phyloP scores from a whole-genome alignment of 1,140 invertebrate species.

The Chelonus insularis region DNA sequence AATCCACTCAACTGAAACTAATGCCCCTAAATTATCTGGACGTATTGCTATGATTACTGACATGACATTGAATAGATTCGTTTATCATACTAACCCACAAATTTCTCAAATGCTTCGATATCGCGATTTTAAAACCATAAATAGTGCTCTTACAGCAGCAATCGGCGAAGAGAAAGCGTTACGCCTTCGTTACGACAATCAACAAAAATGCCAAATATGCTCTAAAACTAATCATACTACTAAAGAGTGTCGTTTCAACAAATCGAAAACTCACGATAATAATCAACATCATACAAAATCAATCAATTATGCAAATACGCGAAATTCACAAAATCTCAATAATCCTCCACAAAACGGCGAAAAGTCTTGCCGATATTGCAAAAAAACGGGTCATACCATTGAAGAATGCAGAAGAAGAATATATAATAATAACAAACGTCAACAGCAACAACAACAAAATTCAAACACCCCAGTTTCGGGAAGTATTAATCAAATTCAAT shows the following conservation, averaged over 20 bases:
- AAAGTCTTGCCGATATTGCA: not conserved
- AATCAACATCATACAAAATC: too few species aligned
- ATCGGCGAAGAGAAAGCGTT: conserved; percentile 11
- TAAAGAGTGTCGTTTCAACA: not conserved
- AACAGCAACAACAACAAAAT: conserved; percentile 3
- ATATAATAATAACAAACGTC: not conserved
- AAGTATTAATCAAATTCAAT: not conserved
- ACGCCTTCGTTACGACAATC: not conserved
- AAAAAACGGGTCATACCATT: conserved; percentile 1
- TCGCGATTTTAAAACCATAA: conserved; percentile 12
- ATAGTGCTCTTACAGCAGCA: conserved; percentile 10
- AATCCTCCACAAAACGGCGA: not conserved
- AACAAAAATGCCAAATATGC: not conserved
- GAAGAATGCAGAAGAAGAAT: not conserved
- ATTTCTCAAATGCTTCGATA: conserved; percentile 20
- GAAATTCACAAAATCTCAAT: not conserved
- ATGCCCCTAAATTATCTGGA: not conserved
- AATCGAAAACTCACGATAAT: not conserved
- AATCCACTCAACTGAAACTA: not conserved
- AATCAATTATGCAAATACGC: too few species aligned
- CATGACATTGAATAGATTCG: conserved; percentile 10
- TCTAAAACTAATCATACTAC: conserved; percentile 8
- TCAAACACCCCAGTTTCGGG: not conserved
- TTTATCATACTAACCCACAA: conserved; percentile 13
- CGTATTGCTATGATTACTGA: not conserved